Evolutionary conservation across 2,888 invertebrate species (phyloP), one percentile per base, ranked within the genome.

Genomic region (Octonoba sinensis): DNA sequence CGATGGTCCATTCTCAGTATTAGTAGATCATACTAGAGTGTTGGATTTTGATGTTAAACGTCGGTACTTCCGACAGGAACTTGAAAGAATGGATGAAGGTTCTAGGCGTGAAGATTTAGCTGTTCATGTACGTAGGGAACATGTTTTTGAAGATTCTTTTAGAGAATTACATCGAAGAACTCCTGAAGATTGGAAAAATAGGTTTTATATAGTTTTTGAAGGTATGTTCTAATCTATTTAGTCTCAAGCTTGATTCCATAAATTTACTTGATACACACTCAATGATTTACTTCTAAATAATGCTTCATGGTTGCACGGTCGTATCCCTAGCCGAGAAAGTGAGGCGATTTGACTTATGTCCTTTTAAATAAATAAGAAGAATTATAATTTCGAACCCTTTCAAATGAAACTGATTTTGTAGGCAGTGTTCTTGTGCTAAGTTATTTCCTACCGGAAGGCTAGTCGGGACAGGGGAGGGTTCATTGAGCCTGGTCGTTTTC

Each of bases 151-250:
- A 88, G 96, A 96, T 87, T 95, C 95, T 0, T 96, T 95, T 89
- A 91, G 95, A 73, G 95, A 96, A 87, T 90, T 96, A 66, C 95
- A 95, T 88, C 91, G 96, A 51, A 90, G 94, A 69, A 91, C 93
- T 56, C 92, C 94, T 0, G 94, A 94, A 86, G 96, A 96, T 87
- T 96, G 96, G 96, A 96, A 95, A 87, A 94, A 95, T 88, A 90
- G 95, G 65, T 96, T 96, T 89, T 96, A 95, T 88, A 95, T 96
- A 87, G 95, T 95, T 0, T 96, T 96, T 89, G 95, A 96, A 92
- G 95, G 95, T 93, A 89, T 85, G 22, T 47, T 69, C 3, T 51
- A 6, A 60, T 24, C 20, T 64, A 22, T 24, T 49, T 67, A 49
- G n/a, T 64, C 15, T 20, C 12, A 12, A 24, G n/a, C 22, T 18